Conservation (phyloP, 2,113 vertebrate species). For the Fregetta grallaria region DNA sequence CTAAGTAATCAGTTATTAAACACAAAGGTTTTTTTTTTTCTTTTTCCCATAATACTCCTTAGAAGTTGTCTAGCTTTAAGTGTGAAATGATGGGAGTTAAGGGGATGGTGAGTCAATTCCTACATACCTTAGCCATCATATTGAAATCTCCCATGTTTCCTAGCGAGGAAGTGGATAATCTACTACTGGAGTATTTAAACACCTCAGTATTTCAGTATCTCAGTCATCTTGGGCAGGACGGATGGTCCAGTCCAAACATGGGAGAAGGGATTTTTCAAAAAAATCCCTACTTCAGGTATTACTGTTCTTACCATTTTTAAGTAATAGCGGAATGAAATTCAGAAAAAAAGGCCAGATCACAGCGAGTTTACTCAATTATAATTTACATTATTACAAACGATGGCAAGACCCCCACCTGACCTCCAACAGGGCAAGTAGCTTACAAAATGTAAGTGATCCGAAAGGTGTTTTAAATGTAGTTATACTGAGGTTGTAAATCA, state of each 20-base stretch:
- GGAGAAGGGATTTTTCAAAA: not conserved
- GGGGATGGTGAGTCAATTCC: not conserved
- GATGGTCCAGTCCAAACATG: not conserved
- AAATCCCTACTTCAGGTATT: not conserved
- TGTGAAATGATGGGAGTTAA: not conserved
- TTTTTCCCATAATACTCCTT: not conserved
- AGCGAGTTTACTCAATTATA: not conserved
- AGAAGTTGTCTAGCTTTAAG: not conserved
- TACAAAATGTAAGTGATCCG: not conserved
- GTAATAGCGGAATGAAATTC: not conserved
- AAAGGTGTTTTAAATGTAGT: not conserved
- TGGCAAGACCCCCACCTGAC: not conserved
- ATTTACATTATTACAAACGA: not conserved
- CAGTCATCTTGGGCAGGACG: not conserved
- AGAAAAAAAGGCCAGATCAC: not conserved
- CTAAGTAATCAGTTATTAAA: not conserved
- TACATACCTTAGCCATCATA: not conserved
- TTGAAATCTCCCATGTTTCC: not conserved
- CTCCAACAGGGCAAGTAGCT: not conserved
- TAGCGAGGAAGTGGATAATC: not conserved
- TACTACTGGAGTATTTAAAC: not conserved
- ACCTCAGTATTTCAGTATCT: not conserved
- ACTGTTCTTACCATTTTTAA: not conserved
- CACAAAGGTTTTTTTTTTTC: not conserved
- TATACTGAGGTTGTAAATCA: not conserved